These are phyloP conservation scores for Cinara cedri DNA, from an alignment of 2,888 invertebrate genomes.

Conservation along the genomic window DNA sequence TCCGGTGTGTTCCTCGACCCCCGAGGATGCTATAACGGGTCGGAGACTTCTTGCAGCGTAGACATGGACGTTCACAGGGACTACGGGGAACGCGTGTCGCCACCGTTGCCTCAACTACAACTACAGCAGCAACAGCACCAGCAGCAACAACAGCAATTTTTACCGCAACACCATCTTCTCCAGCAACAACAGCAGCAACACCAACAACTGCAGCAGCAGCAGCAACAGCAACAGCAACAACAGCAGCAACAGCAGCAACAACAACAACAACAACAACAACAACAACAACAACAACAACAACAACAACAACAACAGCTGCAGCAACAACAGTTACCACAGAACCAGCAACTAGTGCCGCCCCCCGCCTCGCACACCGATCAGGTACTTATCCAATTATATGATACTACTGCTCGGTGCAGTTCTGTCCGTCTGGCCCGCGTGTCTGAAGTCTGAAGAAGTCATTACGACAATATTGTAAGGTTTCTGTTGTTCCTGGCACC, in stretches of 20 bases:
- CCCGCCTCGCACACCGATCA: slow-evolving; percentile 41
- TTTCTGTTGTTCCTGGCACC: too few species aligned
- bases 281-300: slow-evolving; percentile 12
- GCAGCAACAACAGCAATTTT: background rate
- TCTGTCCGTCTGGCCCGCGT: too few species aligned
- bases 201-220: background rate
- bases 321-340: background rate
- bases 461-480: too few species aligned
- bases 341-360: background rate
- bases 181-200: background rate
- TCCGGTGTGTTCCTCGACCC: slow-evolving; percentile 56
- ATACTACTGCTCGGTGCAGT: background rate
- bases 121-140: slow-evolving; percentile 17
- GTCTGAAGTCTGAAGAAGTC: too few species aligned
- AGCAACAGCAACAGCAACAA: background rate
- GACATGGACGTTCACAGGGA: slow-evolving; percentile 54
- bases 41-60: slow-evolving; percentile 56
- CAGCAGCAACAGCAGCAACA: background rate
- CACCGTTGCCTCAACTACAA: slow-evolving; percentile 11
- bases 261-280: slow-evolving; percentile 9
- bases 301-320: background rate
- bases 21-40: slow-evolving; percentile 58
- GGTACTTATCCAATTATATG: too few species aligned
- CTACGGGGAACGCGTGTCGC: slow-evolving; percentile 49
- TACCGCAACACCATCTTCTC: background rate